Percentiles rank a stretch among this genome's conserved stretches.
Evolutionary conservation across 2,888 invertebrate genomes (phyloP).

Genomic region (Drosophila subquinaria): DNA sequence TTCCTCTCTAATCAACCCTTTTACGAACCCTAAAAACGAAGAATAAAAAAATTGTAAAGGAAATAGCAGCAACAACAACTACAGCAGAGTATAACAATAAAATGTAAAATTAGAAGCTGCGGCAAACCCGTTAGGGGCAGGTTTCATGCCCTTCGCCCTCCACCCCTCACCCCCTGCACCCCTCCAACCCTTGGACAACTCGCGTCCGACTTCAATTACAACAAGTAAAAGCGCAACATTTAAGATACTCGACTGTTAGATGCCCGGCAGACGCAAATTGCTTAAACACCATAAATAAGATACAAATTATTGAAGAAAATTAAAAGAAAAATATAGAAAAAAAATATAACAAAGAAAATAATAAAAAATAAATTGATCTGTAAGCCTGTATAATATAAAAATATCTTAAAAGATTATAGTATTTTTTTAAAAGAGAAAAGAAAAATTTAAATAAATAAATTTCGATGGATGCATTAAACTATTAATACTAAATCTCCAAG

Average conservation of each 20-base stretch:
- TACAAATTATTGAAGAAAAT: neutral
- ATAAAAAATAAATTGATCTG: neutral
- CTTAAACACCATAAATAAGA: neutral
- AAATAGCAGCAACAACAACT: conserved; percentile 49
- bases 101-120: conserved; percentile 78
- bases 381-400: too few relatives aligned
- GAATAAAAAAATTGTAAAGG: conserved; percentile 52
- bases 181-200: conserved; percentile 7
- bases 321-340: too few relatives aligned
- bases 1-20: conserved; percentile 78
- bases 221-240: neutral
- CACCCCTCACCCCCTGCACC: neutral
- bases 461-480: too few relatives aligned
- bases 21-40: conserved; percentile 76
- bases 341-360: neutral
- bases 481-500: too few relatives aligned
- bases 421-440: too few relatives aligned
- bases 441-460: too few relatives aligned
- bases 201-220: conserved; percentile 62
- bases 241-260: neutral
- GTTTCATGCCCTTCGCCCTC: conserved; percentile 33
- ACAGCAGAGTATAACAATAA: conserved; percentile 71
- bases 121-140: conserved; percentile 58
- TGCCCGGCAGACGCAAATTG: neutral
- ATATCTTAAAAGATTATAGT: too few relatives aligned